Evolutionary conservation across 2,888 invertebrate species (phyloP), one percentile per base, ranked within the genome.

Genomic region (Coleophora deauratella): DNA sequence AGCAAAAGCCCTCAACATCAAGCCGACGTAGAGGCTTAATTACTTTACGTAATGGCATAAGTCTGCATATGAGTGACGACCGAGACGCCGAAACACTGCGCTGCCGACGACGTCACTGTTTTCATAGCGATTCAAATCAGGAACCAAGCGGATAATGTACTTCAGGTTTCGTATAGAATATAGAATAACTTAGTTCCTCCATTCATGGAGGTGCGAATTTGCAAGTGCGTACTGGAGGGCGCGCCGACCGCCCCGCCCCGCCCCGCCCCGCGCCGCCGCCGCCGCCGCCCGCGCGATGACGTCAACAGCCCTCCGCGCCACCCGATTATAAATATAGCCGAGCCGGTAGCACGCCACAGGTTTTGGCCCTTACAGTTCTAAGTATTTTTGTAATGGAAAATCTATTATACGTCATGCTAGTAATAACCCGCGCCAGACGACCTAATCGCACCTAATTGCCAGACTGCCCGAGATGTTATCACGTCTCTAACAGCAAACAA

Each of bases 181-280:
- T 62, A 69, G 66, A 65, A 75, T 78, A 80, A 79, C 77, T 74
- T 76, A 71, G 77, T 78, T 75, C 69, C 59, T 77, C 70, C 84
- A 84, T 82, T 84, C 79, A 82, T 80, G 67, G 72, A 77, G 79
- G 79, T 79, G 80, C 72, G 74, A 84, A 80, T 80, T 81, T 72
- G 77, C 72, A 77, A 82, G 81, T 80, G 80, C 81, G 82, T 84
- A 80, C 66, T 59, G 70, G 72, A 75, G 76, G 80, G 75, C 65
- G 72, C 73, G 72, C 63, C 71, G 61, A 57, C 56, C 54, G 52
- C 44, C 46, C 53, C 51, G 46, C 51, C 40, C 49, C 57, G 43
- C 60, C 52, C 56, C 51, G 50, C 54, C n/a, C n/a, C 65, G 72
- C 73, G 72, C 63, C 71, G 61, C 59, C 54, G 54, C 46, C 57